Evolutionary conservation across 2,113 vertebrate genomes (phyloP).

Genomic region (Pangasianodon hypophthalmus): DNA sequence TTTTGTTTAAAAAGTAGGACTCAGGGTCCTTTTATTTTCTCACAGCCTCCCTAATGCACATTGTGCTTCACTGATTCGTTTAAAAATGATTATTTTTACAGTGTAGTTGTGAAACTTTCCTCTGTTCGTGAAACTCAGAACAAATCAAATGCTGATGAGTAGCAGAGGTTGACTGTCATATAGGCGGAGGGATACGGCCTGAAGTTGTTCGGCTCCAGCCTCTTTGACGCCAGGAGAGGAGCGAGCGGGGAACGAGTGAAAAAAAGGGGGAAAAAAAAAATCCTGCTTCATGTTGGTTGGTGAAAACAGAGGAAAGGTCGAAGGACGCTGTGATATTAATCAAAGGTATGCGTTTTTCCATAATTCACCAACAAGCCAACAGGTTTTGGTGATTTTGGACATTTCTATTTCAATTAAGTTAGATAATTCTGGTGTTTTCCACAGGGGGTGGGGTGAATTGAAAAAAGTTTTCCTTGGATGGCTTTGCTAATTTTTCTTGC

Average conservation of each 20-base stretch:
- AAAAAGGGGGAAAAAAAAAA: conserved; percentile 44
- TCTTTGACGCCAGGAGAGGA: conserved; percentile 70
- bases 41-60: neutral
- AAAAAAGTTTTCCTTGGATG: conserved; percentile 58
- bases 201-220: conserved; percentile 64
- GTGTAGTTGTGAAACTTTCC: neutral
- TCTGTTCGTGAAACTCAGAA: neutral
- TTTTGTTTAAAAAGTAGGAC: neutral
- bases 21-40: neutral
- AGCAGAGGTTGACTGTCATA: conserved; percentile 55
- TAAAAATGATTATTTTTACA: no score
- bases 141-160: conserved; percentile 1
- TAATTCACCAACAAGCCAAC: neutral
- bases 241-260: conserved; percentile 57
- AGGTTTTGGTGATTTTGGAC: conserved; percentile 12
- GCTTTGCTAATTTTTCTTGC: conserved; percentile 22
- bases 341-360: conserved; percentile 61
- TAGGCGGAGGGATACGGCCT: conserved; percentile 72
- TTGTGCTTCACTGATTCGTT: neutral
- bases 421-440: conserved; percentile 53
- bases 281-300: conserved; percentile 54
- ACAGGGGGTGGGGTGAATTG: conserved; percentile 63
- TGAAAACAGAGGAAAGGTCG: conserved; percentile 38
- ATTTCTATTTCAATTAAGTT: conserved; percentile 52
- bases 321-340: neutral